These are phyloP conservation scores for Heliconius charithonia DNA, from an alignment of 2,888 invertebrate genomes.

Conservation along the genomic window DNA sequence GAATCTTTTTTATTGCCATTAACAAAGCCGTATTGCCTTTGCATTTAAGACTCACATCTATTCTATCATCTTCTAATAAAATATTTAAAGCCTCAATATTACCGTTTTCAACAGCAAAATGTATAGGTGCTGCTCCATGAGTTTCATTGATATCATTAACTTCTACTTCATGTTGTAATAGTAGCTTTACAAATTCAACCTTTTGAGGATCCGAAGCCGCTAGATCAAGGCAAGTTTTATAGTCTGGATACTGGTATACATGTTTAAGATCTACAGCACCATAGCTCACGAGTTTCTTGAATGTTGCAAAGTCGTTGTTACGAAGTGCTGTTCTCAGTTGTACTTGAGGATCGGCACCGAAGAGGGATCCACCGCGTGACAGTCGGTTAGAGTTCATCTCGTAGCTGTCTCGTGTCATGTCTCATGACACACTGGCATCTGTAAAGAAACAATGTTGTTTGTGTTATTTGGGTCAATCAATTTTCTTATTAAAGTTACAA, in stretches of 20 bases:
- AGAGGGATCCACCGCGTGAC: conserved; percentile 74
- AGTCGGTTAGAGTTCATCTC: conserved; percentile 76
- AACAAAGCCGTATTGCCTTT: conserved; percentile 82
- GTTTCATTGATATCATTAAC: conserved; percentile 83
- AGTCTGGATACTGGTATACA: conserved; percentile 82
- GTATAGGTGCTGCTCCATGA: conserved; percentile 85
- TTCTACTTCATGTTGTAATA: conserved; percentile 85
- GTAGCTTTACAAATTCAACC: conserved; percentile 81
- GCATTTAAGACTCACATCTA: conserved; percentile 78
- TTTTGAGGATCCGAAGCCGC: conserved; percentile 80
- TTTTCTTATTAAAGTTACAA: conserved; percentile 60
- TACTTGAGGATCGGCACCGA: conserved; percentile 75
- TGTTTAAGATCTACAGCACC: conserved; percentile 80
- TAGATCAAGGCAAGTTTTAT: conserved; percentile 85
- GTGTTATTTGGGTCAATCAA: conserved; percentile 52
- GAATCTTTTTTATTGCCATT: conserved; percentile 78
- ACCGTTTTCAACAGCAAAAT: conserved; percentile 85
- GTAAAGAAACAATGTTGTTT: conserved; percentile 60
- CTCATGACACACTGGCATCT: conserved; percentile 75
- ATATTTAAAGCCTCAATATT: conserved; percentile 75
- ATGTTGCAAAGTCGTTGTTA: conserved; percentile 79
- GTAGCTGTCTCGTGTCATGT: conserved; percentile 76
- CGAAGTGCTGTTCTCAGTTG: conserved; percentile 80
- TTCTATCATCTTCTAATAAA: conserved; percentile 75
- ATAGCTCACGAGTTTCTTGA: conserved; percentile 77